These are phyloP conservation scores for Terrapene triunguis DNA, from an alignment of 2,113 vertebrate species.

Conservation along the genomic window DNA sequence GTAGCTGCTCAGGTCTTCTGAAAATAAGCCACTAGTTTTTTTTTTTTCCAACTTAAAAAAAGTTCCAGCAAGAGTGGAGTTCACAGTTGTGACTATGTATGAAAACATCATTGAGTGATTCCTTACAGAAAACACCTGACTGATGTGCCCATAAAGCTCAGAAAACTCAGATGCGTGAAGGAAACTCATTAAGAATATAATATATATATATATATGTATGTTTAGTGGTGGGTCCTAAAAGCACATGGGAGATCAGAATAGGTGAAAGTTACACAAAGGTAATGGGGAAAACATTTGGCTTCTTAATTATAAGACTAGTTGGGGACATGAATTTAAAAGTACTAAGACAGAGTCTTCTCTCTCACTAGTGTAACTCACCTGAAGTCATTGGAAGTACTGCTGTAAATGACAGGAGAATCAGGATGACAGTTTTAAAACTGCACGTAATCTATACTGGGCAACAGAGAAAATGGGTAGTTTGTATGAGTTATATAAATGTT, in stretches of 20 bases:
- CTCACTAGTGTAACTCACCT: not conserved
- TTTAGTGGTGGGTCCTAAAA: not conserved
- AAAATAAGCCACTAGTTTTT: not conserved
- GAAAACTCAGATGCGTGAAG: not conserved
- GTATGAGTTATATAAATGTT: rapidly evolving
- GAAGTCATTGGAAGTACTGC: rapidly evolving
- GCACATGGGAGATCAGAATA: not conserved
- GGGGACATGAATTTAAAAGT: not conserved
- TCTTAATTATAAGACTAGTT: not conserved
- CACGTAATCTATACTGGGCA: rapidly evolving
- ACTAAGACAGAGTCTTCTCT: not conserved
- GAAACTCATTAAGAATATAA: not conserved
- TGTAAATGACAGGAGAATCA: rapidly evolving
- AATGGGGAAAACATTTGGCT: not conserved
- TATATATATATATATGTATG: not conserved
- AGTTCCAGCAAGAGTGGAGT: not conserved
- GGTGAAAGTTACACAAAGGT: not conserved
- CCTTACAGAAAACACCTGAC: not conserved
- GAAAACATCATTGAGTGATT: not conserved
- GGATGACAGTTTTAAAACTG: rapidly evolving
- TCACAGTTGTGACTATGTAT: not conserved
- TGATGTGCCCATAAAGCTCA: not conserved
- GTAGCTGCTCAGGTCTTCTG: not conserved
- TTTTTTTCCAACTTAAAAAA: not conserved
- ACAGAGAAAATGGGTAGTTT: not conserved